A percentile compares a stretch with the other conserved stretches of the same genome.
Evolutionary conservation across 2,888 invertebrate genomes (phyloP).

Genomic region (Noctua comes): DNA sequence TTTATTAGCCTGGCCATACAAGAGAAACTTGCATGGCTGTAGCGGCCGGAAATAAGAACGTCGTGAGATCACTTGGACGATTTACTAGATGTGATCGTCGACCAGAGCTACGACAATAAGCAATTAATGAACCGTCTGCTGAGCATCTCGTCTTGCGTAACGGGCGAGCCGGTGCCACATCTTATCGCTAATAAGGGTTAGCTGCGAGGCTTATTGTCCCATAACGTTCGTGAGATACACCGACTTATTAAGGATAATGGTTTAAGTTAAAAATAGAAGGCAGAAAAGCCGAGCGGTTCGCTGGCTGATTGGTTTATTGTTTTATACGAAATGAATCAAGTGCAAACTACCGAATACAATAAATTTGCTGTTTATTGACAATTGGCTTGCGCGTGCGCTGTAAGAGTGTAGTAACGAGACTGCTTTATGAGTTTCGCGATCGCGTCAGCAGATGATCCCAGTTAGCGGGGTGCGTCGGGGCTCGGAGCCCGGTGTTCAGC

Average conservation of each 20-base stretch:
- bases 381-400: constrained; percentile 52
- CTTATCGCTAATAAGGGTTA: constrained; percentile 84
- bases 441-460: constrained; percentile 71
- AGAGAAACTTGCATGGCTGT: constrained; percentile 65
- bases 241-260: constrained; percentile 49
- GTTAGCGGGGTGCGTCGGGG: constrained; percentile 66
- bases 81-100: constrained; percentile 79
- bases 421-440: constrained; percentile 71
- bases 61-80: constrained; percentile 77
- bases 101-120: constrained; percentile 81
- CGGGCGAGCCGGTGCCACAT: constrained; percentile 77
- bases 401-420: constrained; percentile 67
- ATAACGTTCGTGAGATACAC: constrained; percentile 29
- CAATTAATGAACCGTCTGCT: constrained; percentile 83
- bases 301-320: constrained; percentile 50
- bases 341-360: constrained; percentile 44
- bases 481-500: constrained; percentile 50
- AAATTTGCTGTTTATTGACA: constrained; percentile 61
- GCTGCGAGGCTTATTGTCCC: constrained; percentile 57
- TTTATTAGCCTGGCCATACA: constrained; percentile 76
- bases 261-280: constrained; percentile 35
- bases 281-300: constrained; percentile 2
- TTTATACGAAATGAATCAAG: constrained; percentile 40
- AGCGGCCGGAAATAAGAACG: constrained; percentile 76
- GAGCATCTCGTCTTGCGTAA: constrained; percentile 79